Base-by-base conservation (phyloP, 2,888 invertebrate genomes). In the Thyatira batis region DNA sequence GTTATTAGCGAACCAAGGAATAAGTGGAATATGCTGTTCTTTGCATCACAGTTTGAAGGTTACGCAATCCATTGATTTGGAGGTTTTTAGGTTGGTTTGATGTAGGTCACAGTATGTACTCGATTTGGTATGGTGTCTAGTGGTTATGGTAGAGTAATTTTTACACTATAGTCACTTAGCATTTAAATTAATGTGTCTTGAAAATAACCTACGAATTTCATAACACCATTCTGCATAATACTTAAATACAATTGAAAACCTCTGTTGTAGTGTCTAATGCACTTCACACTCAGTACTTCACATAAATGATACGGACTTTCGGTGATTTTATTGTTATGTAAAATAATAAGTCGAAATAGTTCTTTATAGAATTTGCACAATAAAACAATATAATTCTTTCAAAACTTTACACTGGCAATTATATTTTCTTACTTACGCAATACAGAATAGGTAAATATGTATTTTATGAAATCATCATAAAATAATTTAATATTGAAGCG, bases 1-100 rank as follows among this genome's bases (percentile, higher is more conserved):
- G 89, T 89, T 80, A 84, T 82, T 82, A 81, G 77, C 71, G 76
- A 82, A 82, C 80, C 81, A 76, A 78, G 73, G 75, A 75, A 72
- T 69, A 62, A 71, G 67, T 73, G 68, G 73, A n/a, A n/a, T 72
- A 71, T 64, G 69, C 71, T 66, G 67, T 72, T 64, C 60, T 70
- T 76, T 80, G 76, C 76, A 73, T 83, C 78, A 87, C 76, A 78
- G 79, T 84, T 68, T 63, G 61, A 69, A 58, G 58, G 61, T 87
- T 87, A 79, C 79, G 78, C 81, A 89, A 87, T 69, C 65, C 55
- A 60, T 67, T 71, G 63, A 66, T 63, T 55, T 48, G 25, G 48
- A 17, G 48, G 28, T 48, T 48, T 48, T 48, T 27, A 58, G 63
- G 60, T 58, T 58, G 56, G 50, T 52, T 60, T 65, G 57, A 78